Evolutionary conservation across 2,888 invertebrate genomes (phyloP), one percentile per base, ranked within the genome.

Genomic region (Camptogramma bilineatum): DNA sequence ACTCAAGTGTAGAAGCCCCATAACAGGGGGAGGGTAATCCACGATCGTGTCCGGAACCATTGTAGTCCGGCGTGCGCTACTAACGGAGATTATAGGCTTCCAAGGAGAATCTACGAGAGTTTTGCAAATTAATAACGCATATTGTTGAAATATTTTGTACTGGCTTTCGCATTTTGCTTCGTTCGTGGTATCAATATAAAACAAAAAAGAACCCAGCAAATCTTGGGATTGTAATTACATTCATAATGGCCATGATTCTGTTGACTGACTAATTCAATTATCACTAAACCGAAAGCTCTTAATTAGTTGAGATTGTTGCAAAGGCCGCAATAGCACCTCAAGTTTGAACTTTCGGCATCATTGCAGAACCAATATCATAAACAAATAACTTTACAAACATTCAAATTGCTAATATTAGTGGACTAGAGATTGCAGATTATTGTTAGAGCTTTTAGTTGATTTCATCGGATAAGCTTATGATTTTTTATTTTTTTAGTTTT

Each of bases 51-150:
- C 79, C 77, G 81, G 80, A 78, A 75, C 83, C 82, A 89, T 90
- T 91, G 88, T 90, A 82, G 80, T 75, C 77, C 81, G 73, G 79
- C 77, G 79, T 79, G 74, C 77, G 80, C 83, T 79, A 80, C 79
- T 78, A 79, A 75, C 84, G 75, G 81, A 57, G 87, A 89, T 89
- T 88, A 90, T 84, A 84, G 81, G 87, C 84, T 85, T 78, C 81
- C 72, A 67, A 69, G 77, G 59, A 79, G 77, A 78, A 79, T 81
- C 81, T 78, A 80, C 79, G 77, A 81, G 82, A 82, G 80, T 82
- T 88, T 87, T 79, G 80, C 79, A 86, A 89, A 90, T 89, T 89
- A 89, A 89, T 88, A 88, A 86, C 83, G 83, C 77, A 83, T 85
- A 67, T 67, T 66, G 58, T 47, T 65, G 46, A 64, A 66, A 59